Evolutionary conservation across 2,888 invertebrate species (phyloP).

Genomic region (Malacosoma neustria): DNA sequence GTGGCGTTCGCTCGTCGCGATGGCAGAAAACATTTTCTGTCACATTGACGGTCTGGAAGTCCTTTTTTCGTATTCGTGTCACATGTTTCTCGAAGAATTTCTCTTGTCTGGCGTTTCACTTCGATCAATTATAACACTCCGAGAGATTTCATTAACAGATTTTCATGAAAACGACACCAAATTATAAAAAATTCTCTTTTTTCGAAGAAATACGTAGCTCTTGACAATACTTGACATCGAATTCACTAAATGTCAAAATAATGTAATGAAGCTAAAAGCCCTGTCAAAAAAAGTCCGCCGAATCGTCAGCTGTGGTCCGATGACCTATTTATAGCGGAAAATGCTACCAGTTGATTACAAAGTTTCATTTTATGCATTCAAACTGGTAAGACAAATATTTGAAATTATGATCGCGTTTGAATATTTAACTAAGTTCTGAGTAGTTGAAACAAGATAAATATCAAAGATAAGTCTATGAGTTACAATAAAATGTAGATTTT

Average conservation of each 20-base stretch:
- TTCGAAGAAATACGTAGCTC: constrained; percentile 69
- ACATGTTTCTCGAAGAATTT: constrained; percentile 69
- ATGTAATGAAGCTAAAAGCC: constrained; percentile 70
- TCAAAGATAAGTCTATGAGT: no score
- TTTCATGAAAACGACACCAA: constrained; percentile 30
- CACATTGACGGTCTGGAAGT: constrained; percentile 73
- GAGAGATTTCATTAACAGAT: neutral
- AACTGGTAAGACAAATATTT: neutral
- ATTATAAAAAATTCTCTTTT: constrained; percentile 48
- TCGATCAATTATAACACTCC: constrained; percentile 9
- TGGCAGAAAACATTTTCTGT: constrained; percentile 75
- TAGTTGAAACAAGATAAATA: no score
- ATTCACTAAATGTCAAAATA: constrained; percentile 75
- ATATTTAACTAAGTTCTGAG: no score
- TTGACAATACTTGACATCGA: constrained; percentile 74
- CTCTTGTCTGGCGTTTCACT: constrained; percentile 33
- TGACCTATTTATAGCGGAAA: constrained; percentile 30
- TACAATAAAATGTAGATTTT: no score
- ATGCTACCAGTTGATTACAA: constrained; percentile 15
- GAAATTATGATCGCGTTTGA: neutral
- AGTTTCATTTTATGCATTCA: neutral
- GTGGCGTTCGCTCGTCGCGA: constrained; percentile 62
- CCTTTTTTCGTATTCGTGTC: constrained; percentile 75
- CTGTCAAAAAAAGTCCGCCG: constrained; percentile 71
- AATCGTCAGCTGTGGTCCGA: constrained; percentile 51